Evolutionary conservation across 1,140 invertebrate genomes (phyloP), one percentile per base, ranked within the genome.

Genomic region (Microplitis demolitor): DNA sequence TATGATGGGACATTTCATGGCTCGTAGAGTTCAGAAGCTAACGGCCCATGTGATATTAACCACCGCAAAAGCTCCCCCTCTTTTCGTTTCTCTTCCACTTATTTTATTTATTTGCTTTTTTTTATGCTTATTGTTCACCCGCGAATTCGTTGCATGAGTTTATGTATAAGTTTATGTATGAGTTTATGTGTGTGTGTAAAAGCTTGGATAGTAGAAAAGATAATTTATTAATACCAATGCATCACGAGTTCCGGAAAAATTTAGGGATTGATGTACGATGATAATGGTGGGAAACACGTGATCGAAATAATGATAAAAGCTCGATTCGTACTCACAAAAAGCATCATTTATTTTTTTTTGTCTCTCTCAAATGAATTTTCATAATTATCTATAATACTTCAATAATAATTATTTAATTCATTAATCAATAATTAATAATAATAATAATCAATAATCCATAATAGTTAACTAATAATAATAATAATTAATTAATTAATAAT

Each of bases 311-410:
- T 61, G 62, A 76, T 74, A 79, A 81, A 80, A 73, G 78, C 75
- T 74, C 64, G 77, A 77, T 79, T 85, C 80, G 80, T 87, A 86
- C 80, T 87, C 84, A 86, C 83, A 87, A 87, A 45, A 87, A 87
- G 85, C 86, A 87, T 87, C 82, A 78, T 87, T 87, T 87, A 87
- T 87, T 83, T 79, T 69, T 70, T 75, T 73, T 77, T 84, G 76
- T 84, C 82, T 84, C 78, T 84, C 82, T 80, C 80, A 85, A 85
- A 84, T 85, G 84, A 87, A 85, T 84, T 45, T 86, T 81, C 68
- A 87, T 86, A 86, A 85, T 85, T 77, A n/a, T 63, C 16, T 84
- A 84, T 86, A 83, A 86, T 87, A 84, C 82, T 86, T 85, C 79
- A 85, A 78, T 84, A 87, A 82, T 85, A 84, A 82, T 82, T 45